Percentiles rank a stretch among this genome's conserved stretches.
Evolutionary conservation across 2,113 vertebrate species (phyloP).

Genomic region (Mustelus asterias): DNA sequence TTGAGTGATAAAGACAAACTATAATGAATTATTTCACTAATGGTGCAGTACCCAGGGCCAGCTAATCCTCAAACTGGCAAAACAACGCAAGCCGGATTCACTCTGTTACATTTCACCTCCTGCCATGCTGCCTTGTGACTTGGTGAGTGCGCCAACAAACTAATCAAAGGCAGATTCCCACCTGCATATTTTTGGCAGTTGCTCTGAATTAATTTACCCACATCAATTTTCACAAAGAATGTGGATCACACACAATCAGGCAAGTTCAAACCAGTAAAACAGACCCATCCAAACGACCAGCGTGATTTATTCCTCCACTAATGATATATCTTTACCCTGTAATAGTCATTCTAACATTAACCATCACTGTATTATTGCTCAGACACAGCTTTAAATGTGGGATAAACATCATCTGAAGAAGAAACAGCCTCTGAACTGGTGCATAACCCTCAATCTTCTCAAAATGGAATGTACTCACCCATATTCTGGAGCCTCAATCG

Average conservation of each 20-base stretch:
- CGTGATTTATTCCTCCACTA: not conserved
- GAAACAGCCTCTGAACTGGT: not conserved
- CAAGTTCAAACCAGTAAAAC: not conserved
- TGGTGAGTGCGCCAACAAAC: not conserved
- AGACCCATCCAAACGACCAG: not conserved
- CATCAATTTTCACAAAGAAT: not conserved
- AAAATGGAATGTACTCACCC: not conserved
- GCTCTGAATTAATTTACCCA: not conserved
- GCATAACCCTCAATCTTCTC: not conserved
- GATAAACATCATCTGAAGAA: not conserved
- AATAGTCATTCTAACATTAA: slow-evolving; percentile 3
- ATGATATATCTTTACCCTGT: not conserved
- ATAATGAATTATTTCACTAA: not conserved
- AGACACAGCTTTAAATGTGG: not conserved
- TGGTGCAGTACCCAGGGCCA: not conserved
- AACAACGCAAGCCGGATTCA: not conserved
- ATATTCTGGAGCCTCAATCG: slow-evolving; percentile 22
- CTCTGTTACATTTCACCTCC: not conserved
- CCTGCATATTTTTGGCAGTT: slow-evolving; percentile 11
- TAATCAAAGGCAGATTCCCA: not conserved
- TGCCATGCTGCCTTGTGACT: not conserved
- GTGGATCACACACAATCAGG: not conserved
- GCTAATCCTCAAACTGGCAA: not conserved
- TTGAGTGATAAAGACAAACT: not conserved
- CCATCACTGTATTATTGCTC: too few species aligned